Evolutionary conservation across 2,888 invertebrate species (phyloP), one percentile per base, ranked within the genome.

Genomic region (Criorhina ranunculi): DNA sequence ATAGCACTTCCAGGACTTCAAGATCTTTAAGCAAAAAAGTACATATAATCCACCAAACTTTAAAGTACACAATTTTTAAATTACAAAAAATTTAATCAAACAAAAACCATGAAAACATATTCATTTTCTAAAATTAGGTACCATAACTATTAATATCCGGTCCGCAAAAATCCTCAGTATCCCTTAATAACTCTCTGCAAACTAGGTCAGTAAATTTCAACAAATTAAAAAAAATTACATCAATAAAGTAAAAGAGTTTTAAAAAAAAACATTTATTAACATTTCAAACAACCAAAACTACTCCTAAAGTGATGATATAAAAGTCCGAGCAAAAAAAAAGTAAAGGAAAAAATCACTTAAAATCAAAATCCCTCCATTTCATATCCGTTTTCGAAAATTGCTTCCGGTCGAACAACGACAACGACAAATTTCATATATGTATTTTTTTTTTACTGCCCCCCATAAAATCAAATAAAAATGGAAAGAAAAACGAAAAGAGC

Each of bases 321-420:
- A 66, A 55, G 15, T 31, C 53, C 17, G 24, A 49, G 1, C 15
- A 12, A 42, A 42, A 44, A 55, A 33, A 60, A 37, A 49, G 1
- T 9, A 12, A 42, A 42, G 33, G 44, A 33, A 60, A 37, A 64
- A 59, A 49, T 33, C 69, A 77, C 60, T 37, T 62, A 55, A 67
- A 62, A 19, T 55, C 9, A 53, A 64, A 75, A 66, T 85, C 59
- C 69, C 66, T 80, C 44, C 78, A 82, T 85, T 85, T 76, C 76
- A 85, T 85, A 70, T 85, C 80, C 80, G 69, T 75, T 79, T 80
- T 85, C 60, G 59, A 37, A 75, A 76, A 85, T 83, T 75, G 66
- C 46, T 80, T 85, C 85, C 85, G 85, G 51, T 70, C 40, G 53
- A 75, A 80, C 70, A 70, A 75, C 75, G 40, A 53, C 72, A 60